Conservation (phyloP, 1,140 invertebrate species). For the Drosophila micromelanica region DNA sequence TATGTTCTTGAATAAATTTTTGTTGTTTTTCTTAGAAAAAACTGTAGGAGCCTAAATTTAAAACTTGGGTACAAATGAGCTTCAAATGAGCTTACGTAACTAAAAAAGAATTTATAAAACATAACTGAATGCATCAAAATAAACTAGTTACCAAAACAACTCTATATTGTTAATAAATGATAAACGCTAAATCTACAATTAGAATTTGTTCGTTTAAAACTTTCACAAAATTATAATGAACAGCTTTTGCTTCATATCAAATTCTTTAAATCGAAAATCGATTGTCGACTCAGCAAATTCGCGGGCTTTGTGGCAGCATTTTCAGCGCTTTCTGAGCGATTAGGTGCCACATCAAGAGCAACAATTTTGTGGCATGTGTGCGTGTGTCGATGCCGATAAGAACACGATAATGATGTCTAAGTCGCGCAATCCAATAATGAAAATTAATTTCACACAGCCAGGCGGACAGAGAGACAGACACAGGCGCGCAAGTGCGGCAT, state of each 20-base stretch:
- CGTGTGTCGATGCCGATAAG: slow-evolving; percentile 58
- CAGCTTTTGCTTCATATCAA: slow-evolving; percentile 10
- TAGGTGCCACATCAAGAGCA: slow-evolving; percentile 56
- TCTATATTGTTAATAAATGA: too few relatives aligned
- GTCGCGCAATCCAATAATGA: slow-evolving; percentile 79
- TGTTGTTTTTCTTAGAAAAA: too few relatives aligned
- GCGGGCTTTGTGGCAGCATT: slow-evolving; percentile 45
- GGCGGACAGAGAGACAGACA: not conserved
- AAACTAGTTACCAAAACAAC: too few relatives aligned
- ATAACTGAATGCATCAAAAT: too few relatives aligned
- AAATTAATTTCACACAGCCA: slow-evolving; percentile 71
- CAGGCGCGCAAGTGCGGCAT: not conserved
- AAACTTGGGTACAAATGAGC: too few relatives aligned
- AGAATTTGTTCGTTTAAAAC: not conserved
- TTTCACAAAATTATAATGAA: slow-evolving; percentile 13
- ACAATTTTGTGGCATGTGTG: slow-evolving; percentile 34
- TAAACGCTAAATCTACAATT: not conserved
- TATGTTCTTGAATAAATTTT: too few relatives aligned
- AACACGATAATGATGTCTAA: slow-evolving; percentile 78
- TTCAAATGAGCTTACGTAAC: too few relatives aligned
- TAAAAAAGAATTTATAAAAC: too few relatives aligned
- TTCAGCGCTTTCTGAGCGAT: slow-evolving; percentile 62
- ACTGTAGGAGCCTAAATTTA: too few relatives aligned
- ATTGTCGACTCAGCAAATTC: slow-evolving; percentile 46
- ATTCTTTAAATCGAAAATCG: slow-evolving; percentile 48